phyloP scores from a whole-genome alignment of 2,888 invertebrate genomes.

The Thera obeliscata region DNA sequence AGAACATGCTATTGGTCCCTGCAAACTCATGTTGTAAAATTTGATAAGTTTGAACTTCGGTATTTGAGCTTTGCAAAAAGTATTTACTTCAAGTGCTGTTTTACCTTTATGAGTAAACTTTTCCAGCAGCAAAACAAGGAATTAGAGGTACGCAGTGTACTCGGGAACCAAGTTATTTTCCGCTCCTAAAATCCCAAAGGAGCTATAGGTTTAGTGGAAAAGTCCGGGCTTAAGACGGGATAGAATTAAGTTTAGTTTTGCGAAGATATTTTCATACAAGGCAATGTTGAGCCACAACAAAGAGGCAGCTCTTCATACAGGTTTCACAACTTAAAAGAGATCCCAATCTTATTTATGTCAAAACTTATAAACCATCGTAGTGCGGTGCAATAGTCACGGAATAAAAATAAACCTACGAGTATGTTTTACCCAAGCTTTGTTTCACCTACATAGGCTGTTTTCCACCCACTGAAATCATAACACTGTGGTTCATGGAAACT shows the following conservation, averaged over 20 bases:
- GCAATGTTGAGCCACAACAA: background rate
- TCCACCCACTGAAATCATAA: too few relatives aligned
- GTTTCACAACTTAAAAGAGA: too few relatives aligned
- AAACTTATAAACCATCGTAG: too few relatives aligned
- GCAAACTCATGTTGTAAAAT: background rate
- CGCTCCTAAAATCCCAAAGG: constrained; percentile 36
- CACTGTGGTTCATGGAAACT: too few relatives aligned
- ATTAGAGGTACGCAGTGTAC: constrained; percentile 24
- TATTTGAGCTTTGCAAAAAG: background rate
- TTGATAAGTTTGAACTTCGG: background rate
- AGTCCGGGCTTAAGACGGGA: constrained; percentile 26
- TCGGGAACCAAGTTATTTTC: constrained; percentile 27
- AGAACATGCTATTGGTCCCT: background rate
- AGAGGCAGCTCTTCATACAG: too few relatives aligned
- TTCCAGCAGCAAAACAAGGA: constrained; percentile 29
- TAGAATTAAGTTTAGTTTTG: background rate
- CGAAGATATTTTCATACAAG: background rate
- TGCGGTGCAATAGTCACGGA: too few relatives aligned
- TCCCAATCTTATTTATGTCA: too few relatives aligned
- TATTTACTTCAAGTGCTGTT: constrained; percentile 22
- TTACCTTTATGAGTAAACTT: constrained; percentile 35
- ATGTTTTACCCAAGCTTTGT: too few relatives aligned
- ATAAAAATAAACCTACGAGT: too few relatives aligned
- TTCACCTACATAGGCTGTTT: too few relatives aligned
- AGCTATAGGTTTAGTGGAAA: constrained; percentile 42